Evolutionary conservation across 2,888 invertebrate genomes (phyloP), one percentile per base, ranked within the genome.

Genomic region (Conchocele bisecta): DNA sequence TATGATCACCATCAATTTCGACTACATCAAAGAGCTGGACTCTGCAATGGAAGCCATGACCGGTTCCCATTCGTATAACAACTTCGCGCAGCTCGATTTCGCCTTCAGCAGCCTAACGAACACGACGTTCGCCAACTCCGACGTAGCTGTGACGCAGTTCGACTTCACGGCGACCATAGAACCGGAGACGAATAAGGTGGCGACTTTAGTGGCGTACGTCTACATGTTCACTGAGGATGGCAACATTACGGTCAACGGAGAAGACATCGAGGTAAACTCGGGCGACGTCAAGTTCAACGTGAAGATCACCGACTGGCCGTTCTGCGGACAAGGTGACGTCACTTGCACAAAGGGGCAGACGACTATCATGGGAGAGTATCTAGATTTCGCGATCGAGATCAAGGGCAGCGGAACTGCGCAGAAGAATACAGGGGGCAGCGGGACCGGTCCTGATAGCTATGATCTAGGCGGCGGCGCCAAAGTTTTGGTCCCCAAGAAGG

Each of bases 231-330:
- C 56, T 0, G 26, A 51, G 17, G 51, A 53, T 7, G 77, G 77
- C 5, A 74, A 59, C 24, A 60, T 70, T 22, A 67, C 56, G 0
- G 56, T 70, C 1, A 60, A 37, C 44, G 73, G 68, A 1, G 39
- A 70, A 22, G 37, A 58, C 3, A 37, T 50, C 1, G 33, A 48
- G 1, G 70, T 77, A 5, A 42, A 44, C 2, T 6, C 41, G 11
- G 77, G 77, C 11, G 50, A 53, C 15, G 54, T 77, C 48, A 77
- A 77, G 53, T 77, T 77, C 41, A 74, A 71, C 48, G 70, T 73
- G 1, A 33, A 58, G 29, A 63, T 77, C 13, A 44, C 67, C 3
- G 41, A 63, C 3, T 77, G 77, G 77, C 31, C 59, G 17, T 77
- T 77, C 51, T 77, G 77, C 58, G 65, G 70, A 4, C 28, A 22